Evolutionary conservation across 2,113 vertebrate species (phyloP), one percentile per base, ranked within the genome.

Genomic region (Coracopsis vasa): DNA sequence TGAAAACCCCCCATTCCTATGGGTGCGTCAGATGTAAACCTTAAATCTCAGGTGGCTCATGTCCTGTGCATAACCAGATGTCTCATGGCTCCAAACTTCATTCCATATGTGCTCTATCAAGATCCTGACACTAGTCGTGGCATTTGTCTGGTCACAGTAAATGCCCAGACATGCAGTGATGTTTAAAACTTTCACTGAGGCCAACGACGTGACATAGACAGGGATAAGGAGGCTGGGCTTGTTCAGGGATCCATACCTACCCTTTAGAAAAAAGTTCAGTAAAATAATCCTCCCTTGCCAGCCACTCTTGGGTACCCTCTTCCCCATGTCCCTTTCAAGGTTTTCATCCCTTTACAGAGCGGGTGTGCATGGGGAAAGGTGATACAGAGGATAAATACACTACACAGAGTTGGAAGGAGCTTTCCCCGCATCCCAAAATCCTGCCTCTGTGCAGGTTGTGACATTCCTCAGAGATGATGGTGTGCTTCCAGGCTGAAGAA

Each of bases 1-100:
- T 72, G 67, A 50, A 82, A 18, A 0, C 0, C 2, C 11, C 27
- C 4, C 0, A 0, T 74, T 79, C 27, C 29, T 20, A 42, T n/a
- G 1, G 1, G 7, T 65, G 3, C 4, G 8, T 72, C 31, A 47
- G 33, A 41, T 20, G 2, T 33, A 82, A 62, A 29, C 12, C 24
- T 90, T 85, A 21, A 44, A 10, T 66, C n/a, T 72, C 14, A 83
- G 10, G 7, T 44, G 17, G 33, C 18, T 80, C 29, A 10, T 3
- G 4, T 27, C 41, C 44, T 80, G 48, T 28, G 9, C 16, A 33
- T 50, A 33, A 42, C 7, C 13, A 41, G 15, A 6, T 0, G 3
- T n/a, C 7, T 56, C 14, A 27, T 11, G 47, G 21, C 25, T 77
- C 41, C 60, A 44, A 51, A 24, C 7, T 56, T 21, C 5, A 9